phyloP scores from a whole-genome alignment of 2,888 invertebrate genomes.

The Neocrepidodera transversa region DNA sequence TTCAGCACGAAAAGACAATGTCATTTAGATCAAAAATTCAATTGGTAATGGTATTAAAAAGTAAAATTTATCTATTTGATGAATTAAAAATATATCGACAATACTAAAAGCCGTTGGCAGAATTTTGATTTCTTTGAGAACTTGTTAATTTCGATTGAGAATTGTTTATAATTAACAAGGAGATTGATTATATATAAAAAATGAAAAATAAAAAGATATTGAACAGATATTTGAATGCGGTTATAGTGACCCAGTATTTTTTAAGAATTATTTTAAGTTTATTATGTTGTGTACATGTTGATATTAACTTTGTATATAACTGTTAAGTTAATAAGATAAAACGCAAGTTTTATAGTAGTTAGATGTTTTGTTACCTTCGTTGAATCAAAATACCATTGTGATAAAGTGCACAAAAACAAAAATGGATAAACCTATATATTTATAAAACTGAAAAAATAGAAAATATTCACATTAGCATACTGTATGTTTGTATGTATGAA shows the following conservation, averaged over 20 bases:
- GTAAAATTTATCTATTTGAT: conserved; percentile 44
- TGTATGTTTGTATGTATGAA: conserved; percentile 31
- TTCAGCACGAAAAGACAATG: conserved; percentile 73
- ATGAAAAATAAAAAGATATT: conserved; percentile 37
- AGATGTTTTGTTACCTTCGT: conserved; percentile 25
- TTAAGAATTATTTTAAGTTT: conserved; percentile 28
- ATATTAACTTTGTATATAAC: conserved; percentile 42
- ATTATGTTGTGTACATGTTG: conserved; percentile 31
- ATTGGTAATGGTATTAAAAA: conserved; percentile 43
- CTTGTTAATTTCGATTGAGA: conserved; percentile 13
- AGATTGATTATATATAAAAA: conserved; percentile 14
- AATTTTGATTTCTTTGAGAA: conserved; percentile 35
- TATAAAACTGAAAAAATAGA: conserved; percentile 26
- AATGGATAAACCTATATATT: conserved; percentile 35
- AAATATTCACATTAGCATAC: conserved; percentile 16
- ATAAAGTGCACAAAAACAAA: conserved; percentile 38
- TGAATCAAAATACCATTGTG: conserved; percentile 33
- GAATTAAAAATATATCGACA: conserved; percentile 51
- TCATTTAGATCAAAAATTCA: conserved; percentile 54
- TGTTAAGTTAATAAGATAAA: conserved; percentile 24
- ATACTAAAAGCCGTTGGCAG: conserved; percentile 45
- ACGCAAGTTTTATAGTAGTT: conserved; percentile 26
- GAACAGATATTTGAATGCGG: conserved; percentile 36
- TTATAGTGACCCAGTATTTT: conserved; percentile 45
- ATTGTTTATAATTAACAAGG: conserved; percentile 7